Percentiles rank a stretch among this genome's conserved stretches.
Conservation (phyloP, 2,113 vertebrate species). For the Oplegnathus fasciatus region DNA sequence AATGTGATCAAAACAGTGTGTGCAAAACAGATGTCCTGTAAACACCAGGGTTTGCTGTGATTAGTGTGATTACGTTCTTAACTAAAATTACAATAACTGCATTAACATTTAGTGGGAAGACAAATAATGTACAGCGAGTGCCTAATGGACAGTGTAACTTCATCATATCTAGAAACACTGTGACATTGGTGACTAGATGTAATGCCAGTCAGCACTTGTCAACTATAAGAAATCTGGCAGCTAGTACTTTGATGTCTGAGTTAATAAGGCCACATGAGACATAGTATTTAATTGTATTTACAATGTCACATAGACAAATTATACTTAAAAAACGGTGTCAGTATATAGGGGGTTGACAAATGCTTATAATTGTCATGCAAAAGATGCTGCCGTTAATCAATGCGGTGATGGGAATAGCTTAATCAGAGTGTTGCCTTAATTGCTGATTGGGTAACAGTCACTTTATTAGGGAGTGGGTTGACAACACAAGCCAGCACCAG, state of each 20-base stretch:
- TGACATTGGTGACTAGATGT: neutral
- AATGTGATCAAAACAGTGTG: neutral
- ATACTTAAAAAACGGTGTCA: neutral
- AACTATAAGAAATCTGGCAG: neutral
- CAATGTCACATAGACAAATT: neutral
- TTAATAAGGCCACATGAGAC: slow-evolving; percentile 6
- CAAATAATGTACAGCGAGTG: neutral
- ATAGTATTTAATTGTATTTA: neutral
- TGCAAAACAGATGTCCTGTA: neutral
- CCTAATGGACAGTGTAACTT: neutral
- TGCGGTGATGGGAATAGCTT: slow-evolving; percentile 26
- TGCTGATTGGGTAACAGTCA: slow-evolving; percentile 22
- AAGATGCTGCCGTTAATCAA: slow-evolving; percentile 1
- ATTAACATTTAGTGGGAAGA: neutral
- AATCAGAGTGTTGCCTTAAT: slow-evolving; percentile 22
- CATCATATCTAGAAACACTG: neutral
- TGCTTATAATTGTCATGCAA: neutral
- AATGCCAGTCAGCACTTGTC: neutral
- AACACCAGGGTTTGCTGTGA: neutral
- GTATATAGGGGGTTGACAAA: neutral
- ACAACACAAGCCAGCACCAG: neutral
- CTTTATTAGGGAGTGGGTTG: neutral
- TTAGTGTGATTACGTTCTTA: neutral
- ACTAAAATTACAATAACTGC: neutral
- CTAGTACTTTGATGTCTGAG: neutral